Base-by-base conservation (phyloP, 2,888 invertebrate species). In the Trichogramma dendrolimi region DNA sequence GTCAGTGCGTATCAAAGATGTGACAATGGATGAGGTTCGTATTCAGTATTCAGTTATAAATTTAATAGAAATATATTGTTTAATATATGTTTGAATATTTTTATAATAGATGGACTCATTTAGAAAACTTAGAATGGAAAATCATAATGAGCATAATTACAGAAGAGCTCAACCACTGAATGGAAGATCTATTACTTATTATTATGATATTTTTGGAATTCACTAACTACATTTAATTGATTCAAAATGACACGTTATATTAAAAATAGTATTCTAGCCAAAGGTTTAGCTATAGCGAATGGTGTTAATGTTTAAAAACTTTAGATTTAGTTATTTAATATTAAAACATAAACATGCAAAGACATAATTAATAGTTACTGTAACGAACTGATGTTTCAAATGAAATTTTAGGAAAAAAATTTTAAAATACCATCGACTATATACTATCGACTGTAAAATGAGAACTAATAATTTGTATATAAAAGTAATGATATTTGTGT, bases 1-100 rank as follows among this genome's bases (percentile, higher is more conserved):
- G 3, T 80, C 82, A 65, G 73, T 79, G 47, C 71, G 79, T 11
- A 78, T 81, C 2, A 78, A 82, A 4, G 55, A 53, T 43, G 52
- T 72, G 1, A 70, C 66, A 1, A 58, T 53, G 7, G 46, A 65
- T 40, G 71, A 73, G 69, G 73, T 72, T 43, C 46, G 4, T 58
- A 6, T 50, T 48, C 27, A 4, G 6, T 44, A 46, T 11, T 27
- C 27, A 27, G 27, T 57, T 41, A 8, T 63, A 14, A 7, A 6
- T 50, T 44, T 54, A 43, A n/a, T 38, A 46, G 51, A 6, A 41
- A 54, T 11, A 14, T 43, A 27, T 10, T 2, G 2, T 46, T 46
- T 8, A 6, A 58, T 4, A 42, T 4, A 4, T 39, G 8, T 3
- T 46, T 10, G 8, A 10, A 10, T 8, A 4, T 40, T 61, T 53